A percentile compares a stretch with the other conserved stretches of the same genome.
phyloP scores from a whole-genome alignment of 2,113 vertebrate genomes.

The Phrynosoma blainvillii region DNA sequence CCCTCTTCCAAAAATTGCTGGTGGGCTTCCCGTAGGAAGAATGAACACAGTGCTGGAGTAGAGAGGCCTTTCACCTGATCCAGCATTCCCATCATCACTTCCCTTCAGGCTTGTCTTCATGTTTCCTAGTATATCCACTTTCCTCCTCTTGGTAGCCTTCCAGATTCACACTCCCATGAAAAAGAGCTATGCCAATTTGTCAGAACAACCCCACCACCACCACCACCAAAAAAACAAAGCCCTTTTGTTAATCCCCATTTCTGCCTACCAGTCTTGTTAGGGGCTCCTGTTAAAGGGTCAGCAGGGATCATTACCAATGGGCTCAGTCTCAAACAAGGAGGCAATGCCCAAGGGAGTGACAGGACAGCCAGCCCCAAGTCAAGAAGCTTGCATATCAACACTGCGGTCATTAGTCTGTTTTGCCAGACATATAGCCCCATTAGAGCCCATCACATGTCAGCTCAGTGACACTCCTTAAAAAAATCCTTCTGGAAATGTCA shows the following conservation, averaged over 20 bases:
- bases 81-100: neutral
- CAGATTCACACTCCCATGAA: neutral
- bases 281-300: neutral
- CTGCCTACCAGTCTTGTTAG: neutral
- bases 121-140: neutral
- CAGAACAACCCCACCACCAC: too few relatives aligned
- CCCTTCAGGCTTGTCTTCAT: too few relatives aligned
- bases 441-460: slow-evolving; percentile 33
- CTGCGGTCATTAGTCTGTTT: neutral
- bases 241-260: neutral
- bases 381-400: slow-evolving; percentile 13
- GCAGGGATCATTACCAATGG: neutral
- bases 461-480: neutral
- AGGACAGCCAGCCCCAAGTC: neutral
- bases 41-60: neutral
- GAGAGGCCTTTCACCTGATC: too few relatives aligned
- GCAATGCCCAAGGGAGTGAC: neutral
- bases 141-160: too few relatives aligned
- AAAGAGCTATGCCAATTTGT: neutral
- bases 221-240: too few relatives aligned
- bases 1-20: neutral
- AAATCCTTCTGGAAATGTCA: neutral
- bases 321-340: neutral
- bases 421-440: slow-evolving; percentile 14
- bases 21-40: neutral